A percentile compares a stretch with the other conserved stretches of the same genome.
Conservation (phyloP, 2,888 invertebrate species). For the Morpho helenor region DNA sequence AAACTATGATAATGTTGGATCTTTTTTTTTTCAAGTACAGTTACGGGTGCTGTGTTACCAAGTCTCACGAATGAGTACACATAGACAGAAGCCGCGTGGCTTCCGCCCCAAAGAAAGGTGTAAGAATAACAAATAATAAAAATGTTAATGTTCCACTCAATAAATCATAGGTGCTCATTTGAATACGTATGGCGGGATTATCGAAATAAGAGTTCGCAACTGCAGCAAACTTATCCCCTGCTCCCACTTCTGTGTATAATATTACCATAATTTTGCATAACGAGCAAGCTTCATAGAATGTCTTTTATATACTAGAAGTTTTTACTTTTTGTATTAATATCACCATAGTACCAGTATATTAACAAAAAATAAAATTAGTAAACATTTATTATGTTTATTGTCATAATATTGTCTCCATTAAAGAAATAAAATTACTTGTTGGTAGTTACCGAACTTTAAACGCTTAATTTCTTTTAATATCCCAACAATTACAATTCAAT, state of each 20-base stretch:
- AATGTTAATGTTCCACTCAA: conserved; percentile 80
- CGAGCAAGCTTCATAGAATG: conserved; percentile 17
- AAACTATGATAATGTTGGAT: conserved; percentile 75
- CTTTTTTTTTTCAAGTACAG: conserved; percentile 59
- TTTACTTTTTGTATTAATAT: no score
- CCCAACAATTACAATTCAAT: no score
- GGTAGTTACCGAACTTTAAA: no score
- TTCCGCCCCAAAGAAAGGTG: conserved; percentile 74
- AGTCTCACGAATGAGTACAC: conserved; percentile 75
- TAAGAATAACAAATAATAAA: conserved; percentile 81
- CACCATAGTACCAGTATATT: no score
- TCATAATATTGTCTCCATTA: no score
- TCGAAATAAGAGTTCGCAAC: conserved; percentile 66
- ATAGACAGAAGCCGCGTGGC: conserved; percentile 76
- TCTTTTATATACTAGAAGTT: no score
- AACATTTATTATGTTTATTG: no score
- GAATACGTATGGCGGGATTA: conserved; percentile 75
- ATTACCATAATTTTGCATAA: conserved; percentile 56
- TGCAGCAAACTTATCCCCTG: conserved; percentile 42
- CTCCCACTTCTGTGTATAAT: conserved; percentile 40
- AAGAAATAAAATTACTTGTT: no score
- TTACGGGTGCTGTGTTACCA: conserved; percentile 46
- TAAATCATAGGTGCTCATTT: conserved; percentile 79
- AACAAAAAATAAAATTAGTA: no score
- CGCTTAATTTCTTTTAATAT: no score